Base-by-base conservation (phyloP, 1,140 invertebrate genomes). In the Onthophagus taurus region DNA sequence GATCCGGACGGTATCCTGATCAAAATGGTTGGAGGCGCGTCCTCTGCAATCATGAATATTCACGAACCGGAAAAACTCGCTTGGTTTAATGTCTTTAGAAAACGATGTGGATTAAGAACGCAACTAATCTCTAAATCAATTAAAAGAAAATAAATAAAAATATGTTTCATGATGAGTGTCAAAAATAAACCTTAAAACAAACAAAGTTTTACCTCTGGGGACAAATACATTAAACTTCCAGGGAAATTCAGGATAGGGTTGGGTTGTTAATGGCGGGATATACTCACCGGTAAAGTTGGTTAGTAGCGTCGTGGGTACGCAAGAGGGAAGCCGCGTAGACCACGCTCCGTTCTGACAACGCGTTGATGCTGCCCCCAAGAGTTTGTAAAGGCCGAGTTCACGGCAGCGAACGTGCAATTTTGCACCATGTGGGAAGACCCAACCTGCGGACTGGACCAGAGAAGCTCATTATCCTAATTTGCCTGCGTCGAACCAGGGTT, bases 1-100 rank as follows among this genome's bases (percentile, higher is more conserved):
- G 85, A 89, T 12, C 86, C 85, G 4, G 81, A 76, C 2, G 83
- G 78, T 24, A 89, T 71, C 48, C 80, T 78, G 44, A 88, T 84
- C 3, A 85, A 70, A 42, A 92, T 85, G 1, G 86, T 85, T 2
- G 88, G 88, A 0, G 88, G 85, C 7, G 82, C 81, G 49, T 85
- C 82, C 49, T 85, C 86, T 85, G 60, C 24, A 69, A 58, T 13
- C 17, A 17, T 37, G 35, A 13, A 37, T 21, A 18, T 18, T 34
- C 6, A 5, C 14, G 6, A 18, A 34, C 31, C 5, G n/a, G 17
- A 34, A 7, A 7, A 34, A 34, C 8, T 18, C 31, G 31, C 7
- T 34, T 16, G 5, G 31, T 34, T 34, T 34, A 17, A 2, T n/a
- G n/a, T n/a, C n/a, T n/a, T n/a, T n/a, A n/a, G n/a, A n/a, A n/a